Base-by-base conservation (phyloP, 2,113 vertebrate species). In the Oreotrochilus melanogaster region DNA sequence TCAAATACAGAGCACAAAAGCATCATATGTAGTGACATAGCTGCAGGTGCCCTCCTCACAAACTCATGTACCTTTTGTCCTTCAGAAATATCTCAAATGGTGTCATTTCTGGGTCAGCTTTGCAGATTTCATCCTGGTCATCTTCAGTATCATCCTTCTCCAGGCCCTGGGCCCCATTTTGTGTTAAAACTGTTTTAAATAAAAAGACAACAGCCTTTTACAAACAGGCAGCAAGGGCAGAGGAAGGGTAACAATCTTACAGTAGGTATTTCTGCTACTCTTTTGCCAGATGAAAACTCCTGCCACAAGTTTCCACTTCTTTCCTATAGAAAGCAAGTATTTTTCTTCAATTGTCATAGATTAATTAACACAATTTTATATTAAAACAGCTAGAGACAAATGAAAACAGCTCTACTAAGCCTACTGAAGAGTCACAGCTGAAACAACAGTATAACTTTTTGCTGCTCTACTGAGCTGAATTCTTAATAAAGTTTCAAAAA, bases 31-130 rank as follows among this genome's bases (percentile, higher is more conserved):
- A 93, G 65, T 42, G 24, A 81, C 37, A 94, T 9, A 93, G 82
- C 72, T 90, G 76, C 60, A 94, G 39, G 70, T 70, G 93, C 30
- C 43, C 30, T 95, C 27, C 54, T 82, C 50, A 33, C 28, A 60
- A 92, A 90, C 18, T 47, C 78, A 81, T 27, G n/a, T 97, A 99
- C 99, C 98, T 99, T 95, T 98, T 98, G 86, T 99, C 99, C 96
- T 98, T 99, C 88, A 99, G 97, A 95, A 97, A 97, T 88, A 99
- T 99, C 97, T 99, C 99, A 97, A 99, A 99, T 42, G 96, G 84
- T 35, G 98, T 99, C 92, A 98, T 98, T 95, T 97, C 98, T 62
- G 97, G 93, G 88, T 95, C 91, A 66, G 79, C 62, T 71, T 66
- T 85, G 70, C 93, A 86, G 50, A 94, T 97, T 92, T 94, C 95